Base-by-base conservation (phyloP, 2,888 invertebrate species). In the Eulithis prunata region DNA sequence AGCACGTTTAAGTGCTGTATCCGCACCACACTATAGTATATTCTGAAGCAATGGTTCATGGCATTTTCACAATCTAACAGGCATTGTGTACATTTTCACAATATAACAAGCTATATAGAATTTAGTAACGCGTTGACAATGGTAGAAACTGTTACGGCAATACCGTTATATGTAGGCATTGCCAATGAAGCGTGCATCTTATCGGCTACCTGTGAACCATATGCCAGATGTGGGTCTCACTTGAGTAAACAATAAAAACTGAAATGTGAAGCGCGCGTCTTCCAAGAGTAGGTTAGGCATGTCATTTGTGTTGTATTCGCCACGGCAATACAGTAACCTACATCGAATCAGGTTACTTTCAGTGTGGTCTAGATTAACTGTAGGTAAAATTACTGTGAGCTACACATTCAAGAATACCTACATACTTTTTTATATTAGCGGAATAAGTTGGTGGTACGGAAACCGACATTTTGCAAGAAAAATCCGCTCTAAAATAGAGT, bases 181-280 rank as follows among this genome's bases (percentile, higher is more conserved):
- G 69, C 76, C 75, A 73, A 75, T 76, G 75, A 69, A 75, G 69
- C 70, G 72, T 76, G 75, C 79, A 80, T 80, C 78, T 78, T 77
- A 79, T 78, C 76, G 56, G 56, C 58, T 73, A 73, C 74, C 71
- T 71, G 71, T 72, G 71, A n/a, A n/a, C 57, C 74, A 76, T 75
- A 70, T 70, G 51, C 59, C 68, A 68, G 72, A 84, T 74, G 78
- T 80, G 79, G 82, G 78, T 78, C 75, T 79, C 82, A 85, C 76
- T 77, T 84, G 84, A 80, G 71, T 73, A 79, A 81, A 82, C 74
- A 79, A 65, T 32, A 64, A 61, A 62, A 58, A 3, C 12, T 4
- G 2, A 43, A 45, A 45, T 66, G n/a, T 49, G n/a, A 60, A 28
- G 55, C 51, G 47, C 46, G 59, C 38, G 45, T 57, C 53, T 51